Evolutionary conservation across 1,140 invertebrate genomes (phyloP), one percentile per base, ranked within the genome.

Genomic region (Phthorimaea operculella): DNA sequence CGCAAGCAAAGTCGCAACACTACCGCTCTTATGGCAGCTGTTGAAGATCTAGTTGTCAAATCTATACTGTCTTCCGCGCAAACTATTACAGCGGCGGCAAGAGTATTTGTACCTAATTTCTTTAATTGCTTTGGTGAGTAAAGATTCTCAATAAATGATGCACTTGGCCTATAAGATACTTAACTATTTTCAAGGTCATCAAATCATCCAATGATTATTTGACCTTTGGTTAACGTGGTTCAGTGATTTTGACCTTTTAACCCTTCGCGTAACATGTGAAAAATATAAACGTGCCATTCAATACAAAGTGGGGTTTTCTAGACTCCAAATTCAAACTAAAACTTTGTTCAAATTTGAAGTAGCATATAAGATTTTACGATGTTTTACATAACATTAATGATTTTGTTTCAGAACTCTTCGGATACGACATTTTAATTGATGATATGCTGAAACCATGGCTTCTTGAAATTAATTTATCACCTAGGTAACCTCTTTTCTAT

Each of bases 401-500:
- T 34, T 54, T 47, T 53, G 54, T 79, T 67, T 15, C 88, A 94
- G 95, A 98, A 85, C 78, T 98, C 16, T 98, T 96, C 80, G 97
- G 97, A n/a, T 98, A 98, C 83, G 97, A 98, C 83, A 95, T 98
- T 60, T 80, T 98, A 14, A 92, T 98, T 49, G 97, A 98, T 83
- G 91, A 94, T 55, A 91, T 92, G 57, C 80, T 98, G 56, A 96
- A 96, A 77, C 96, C 97, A 0, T 98, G 96, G 96, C 80, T 98
- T 14, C 78, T 98, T 47, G 97, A 98, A 84, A 92, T 96, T 8
- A 99, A 98, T 82, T 83, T 98, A 2, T 97, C 95, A 0, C 97
- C 97, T 0, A 97, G 95, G 61, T 80, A 60, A 39, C 1, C 10
- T 7, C 6, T 34, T 39, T 2, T 39, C 3, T 39, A 39, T 28